These are phyloP conservation scores for Tipula unca DNA, from an alignment of 2,888 invertebrate species.

Conservation along the genomic window DNA sequence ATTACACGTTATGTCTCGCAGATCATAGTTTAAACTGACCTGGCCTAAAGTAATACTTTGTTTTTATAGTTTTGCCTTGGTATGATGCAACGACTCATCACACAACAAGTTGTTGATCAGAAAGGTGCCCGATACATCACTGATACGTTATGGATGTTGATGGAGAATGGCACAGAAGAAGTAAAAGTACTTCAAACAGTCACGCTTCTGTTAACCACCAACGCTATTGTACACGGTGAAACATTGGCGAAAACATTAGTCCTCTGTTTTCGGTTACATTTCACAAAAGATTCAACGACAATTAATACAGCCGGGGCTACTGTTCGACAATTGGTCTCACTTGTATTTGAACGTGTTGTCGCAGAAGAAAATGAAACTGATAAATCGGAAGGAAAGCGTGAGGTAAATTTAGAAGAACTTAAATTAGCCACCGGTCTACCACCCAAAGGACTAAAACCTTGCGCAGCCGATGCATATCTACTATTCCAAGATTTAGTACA, in stretches of 20 bases:
- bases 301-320: slow-evolving; percentile 97
- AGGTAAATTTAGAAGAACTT: slow-evolving; percentile 68
- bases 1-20: too few species aligned
- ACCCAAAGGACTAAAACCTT: slow-evolving; percentile 74
- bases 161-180: slow-evolving; percentile 92
- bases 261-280: slow-evolving; percentile 93
- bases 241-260: slow-evolving; percentile 87
- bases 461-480: slow-evolving; percentile 90
- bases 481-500: slow-evolving; percentile 94
- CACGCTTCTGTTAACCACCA: slow-evolving; percentile 90
- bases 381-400: slow-evolving; percentile 31
- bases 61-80: slow-evolving; percentile 72
- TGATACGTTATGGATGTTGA: slow-evolving; percentile 85
- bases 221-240: slow-evolving; percentile 88
- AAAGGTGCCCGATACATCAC: slow-evolving; percentile 91
- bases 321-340: slow-evolving; percentile 86
- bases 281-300: slow-evolving; percentile 88
- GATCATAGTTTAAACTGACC: too few species aligned
- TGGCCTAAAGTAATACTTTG: background rate
- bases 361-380: slow-evolving; percentile 46
- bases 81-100: slow-evolving; percentile 89
- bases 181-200: slow-evolving; percentile 94
- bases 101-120: slow-evolving; percentile 78
- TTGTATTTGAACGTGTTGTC: slow-evolving; percentile 80
- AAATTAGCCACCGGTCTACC: slow-evolving; percentile 66